Evolutionary conservation across 2,797 vertebrate genomes (phyloP).

Genomic region (Prunella strophiata): DNA sequence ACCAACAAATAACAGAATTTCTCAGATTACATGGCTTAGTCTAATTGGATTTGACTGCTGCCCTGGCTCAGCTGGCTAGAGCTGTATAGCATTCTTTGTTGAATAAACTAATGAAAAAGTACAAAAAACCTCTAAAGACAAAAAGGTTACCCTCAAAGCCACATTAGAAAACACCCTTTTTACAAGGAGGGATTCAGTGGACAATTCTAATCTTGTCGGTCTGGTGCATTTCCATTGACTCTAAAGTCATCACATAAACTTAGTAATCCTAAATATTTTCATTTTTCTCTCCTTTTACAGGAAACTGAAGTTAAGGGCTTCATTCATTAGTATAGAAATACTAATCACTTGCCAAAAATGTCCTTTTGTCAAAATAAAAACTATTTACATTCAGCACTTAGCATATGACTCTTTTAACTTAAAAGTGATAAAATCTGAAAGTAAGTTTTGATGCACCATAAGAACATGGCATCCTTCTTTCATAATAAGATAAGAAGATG

Average conservation of each 20-base stretch:
- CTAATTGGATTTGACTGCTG: conserved; percentile 15
- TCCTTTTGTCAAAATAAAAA: neutral
- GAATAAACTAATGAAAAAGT: neutral
- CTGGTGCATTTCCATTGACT: neutral
- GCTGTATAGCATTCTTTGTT: neutral
- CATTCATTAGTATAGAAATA: too few relatives aligned
- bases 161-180: neutral
- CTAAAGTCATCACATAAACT: neutral
- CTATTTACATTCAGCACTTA: neutral
- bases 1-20: conserved; percentile 4
- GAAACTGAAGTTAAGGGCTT: neutral
- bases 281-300: neutral
- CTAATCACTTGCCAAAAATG: neutral
- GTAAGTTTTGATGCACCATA: neutral
- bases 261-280: neutral
- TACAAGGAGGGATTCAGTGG: neutral
- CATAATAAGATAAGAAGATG: neutral
- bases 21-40: neutral
- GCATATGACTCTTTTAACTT: neutral
- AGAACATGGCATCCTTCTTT: neutral
- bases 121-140: neutral
- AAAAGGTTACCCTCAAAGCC: neutral
- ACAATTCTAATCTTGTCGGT: neutral
- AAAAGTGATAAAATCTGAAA: neutral
- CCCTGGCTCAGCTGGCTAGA: neutral